Evolutionary conservation across 2,888 invertebrate species (phyloP).

Genomic region (Furcula furcula): DNA sequence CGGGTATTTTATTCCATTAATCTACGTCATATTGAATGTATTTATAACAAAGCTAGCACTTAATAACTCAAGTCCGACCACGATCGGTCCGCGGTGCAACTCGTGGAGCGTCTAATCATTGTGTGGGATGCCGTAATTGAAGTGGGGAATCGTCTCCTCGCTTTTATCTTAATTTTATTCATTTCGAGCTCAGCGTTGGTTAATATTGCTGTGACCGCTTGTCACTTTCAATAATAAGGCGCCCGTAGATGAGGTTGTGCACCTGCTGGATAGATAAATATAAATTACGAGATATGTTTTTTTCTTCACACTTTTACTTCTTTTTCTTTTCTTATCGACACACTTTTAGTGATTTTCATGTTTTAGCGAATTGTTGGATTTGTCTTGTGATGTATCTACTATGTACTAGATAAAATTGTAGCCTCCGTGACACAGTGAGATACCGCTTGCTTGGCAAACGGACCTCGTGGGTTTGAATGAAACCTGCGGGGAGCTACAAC

Average conservation of each 20-base stretch:
- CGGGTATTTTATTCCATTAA: slow-evolving; percentile 70
- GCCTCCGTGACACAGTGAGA: no score
- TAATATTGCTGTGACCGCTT: slow-evolving; percentile 77
- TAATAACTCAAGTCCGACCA: slow-evolving; percentile 67
- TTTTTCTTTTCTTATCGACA: no score
- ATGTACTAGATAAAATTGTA: no score
- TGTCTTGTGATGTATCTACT: no score
- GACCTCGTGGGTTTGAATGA: no score
- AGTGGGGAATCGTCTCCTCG: slow-evolving; percentile 65
- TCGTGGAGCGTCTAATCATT: slow-evolving; percentile 76
- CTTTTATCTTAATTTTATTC: slow-evolving; percentile 79
- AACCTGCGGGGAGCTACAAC: no score
- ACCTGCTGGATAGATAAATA: slow-evolving; percentile 51
- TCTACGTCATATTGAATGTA: slow-evolving; percentile 73
- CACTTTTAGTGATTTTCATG: no score
- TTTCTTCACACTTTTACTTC: no score
- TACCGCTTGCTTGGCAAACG: no score
- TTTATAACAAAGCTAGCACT: slow-evolving; percentile 77
- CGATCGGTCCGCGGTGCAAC: slow-evolving; percentile 58
- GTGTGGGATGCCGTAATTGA: slow-evolving; percentile 77
- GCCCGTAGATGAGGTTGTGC: slow-evolving; percentile 51
- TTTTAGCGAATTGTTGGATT: no score
- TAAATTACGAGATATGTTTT: slow-evolving; percentile 43
- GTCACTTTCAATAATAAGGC: slow-evolving; percentile 73
- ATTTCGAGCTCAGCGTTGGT: slow-evolving; percentile 60